Percentiles rank a stretch among this genome's conserved stretches.
Conservation (phyloP, 1,140 invertebrate genomes). For the Euura saliciscinereae region DNA sequence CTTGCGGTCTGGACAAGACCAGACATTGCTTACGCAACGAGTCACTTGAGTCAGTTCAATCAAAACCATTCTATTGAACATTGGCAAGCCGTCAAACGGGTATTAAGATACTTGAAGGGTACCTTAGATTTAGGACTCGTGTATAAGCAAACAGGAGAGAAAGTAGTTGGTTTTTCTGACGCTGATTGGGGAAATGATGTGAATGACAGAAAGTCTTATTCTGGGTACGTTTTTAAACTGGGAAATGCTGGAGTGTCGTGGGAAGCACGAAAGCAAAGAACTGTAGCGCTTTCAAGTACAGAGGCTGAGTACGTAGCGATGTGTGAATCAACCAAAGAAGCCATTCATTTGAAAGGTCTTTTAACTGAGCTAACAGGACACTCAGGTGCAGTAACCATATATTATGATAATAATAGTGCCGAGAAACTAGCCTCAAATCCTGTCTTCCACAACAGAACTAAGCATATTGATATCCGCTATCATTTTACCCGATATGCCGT, state of each 20-base stretch:
- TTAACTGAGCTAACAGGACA: conserved; percentile 12
- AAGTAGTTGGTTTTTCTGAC: conserved; percentile 26
- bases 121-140: conserved; percentile 24
- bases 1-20: conserved; percentile 42
- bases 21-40: conserved; percentile 45
- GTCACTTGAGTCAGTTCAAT: conserved; percentile 29
- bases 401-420: background rate
- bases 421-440: background rate
- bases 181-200: conserved; percentile 29
- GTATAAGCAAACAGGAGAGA: conserved; percentile 12
- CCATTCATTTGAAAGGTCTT: conserved; percentile 36
- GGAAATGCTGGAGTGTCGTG: conserved; percentile 18
- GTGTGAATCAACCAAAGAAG: conserved; percentile 30
- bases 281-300: conserved; percentile 35
- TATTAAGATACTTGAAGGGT: conserved; percentile 36
- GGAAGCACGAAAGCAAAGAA: conserved; percentile 22
- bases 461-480: background rate
- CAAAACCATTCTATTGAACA: conserved; percentile 23
- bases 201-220: conserved; percentile 32
- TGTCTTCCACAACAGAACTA: background rate
- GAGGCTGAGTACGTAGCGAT: conserved; percentile 45
- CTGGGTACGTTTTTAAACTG: conserved; percentile 22
- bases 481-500: background rate
- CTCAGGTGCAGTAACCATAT: too few relatives aligned
- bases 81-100: conserved; percentile 31